These are phyloP conservation scores for Chelon auratus DNA, from an alignment of 2,797 vertebrate genomes.

Conservation along the genomic window DNA sequence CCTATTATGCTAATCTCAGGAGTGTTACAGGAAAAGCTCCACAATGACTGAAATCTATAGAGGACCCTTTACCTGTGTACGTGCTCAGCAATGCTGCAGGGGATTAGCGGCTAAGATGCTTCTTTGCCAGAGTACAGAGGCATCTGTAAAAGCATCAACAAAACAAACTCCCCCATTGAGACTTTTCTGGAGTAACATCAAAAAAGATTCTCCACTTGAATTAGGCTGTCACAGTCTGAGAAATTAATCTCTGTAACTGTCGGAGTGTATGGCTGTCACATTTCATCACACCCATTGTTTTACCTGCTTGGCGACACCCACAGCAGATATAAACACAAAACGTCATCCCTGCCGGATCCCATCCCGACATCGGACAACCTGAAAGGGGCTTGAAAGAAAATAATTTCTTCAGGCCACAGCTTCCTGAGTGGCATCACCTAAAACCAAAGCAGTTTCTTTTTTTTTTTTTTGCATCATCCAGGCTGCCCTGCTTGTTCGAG, in stretches of 20 bases:
- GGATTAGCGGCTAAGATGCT: slow-evolving; percentile 50
- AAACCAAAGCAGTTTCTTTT: slow-evolving; percentile 26
- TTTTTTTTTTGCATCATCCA: slow-evolving; percentile 60
- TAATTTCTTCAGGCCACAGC: slow-evolving; percentile 39
- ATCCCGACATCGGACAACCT: slow-evolving; percentile 62
- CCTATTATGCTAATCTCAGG: slow-evolving; percentile 64
- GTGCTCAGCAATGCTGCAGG: slow-evolving; percentile 41
- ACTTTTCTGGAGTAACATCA: slow-evolving; percentile 44
- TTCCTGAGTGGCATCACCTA: slow-evolving; percentile 41
- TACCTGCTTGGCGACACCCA: slow-evolving; percentile 36
- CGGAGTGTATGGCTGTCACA: slow-evolving; percentile 63
- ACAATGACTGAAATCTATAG: slow-evolving; percentile 17
- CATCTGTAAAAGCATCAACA: slow-evolving; percentile 32
- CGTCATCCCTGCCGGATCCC: slow-evolving; percentile 48
- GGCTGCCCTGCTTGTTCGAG: slow-evolving; percentile 50
- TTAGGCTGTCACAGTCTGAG: slow-evolving; percentile 57
- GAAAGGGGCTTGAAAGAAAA: slow-evolving; percentile 57
- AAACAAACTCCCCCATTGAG: slow-evolving; percentile 23
- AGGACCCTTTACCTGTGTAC: slow-evolving; percentile 54
- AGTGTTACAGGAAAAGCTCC: slow-evolving; percentile 60
- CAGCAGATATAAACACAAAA: slow-evolving; percentile 55
- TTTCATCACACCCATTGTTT: slow-evolving; percentile 55
- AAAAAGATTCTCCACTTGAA: slow-evolving; percentile 54
- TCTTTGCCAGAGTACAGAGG: slow-evolving; percentile 15
- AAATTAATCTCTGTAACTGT: slow-evolving; percentile 67